A percentile compares a stretch with the other conserved stretches of the same genome.
These are phyloP conservation scores for Microctenopoma lineatum DNA, from an alignment of 2,797 vertebrate genomes.

Conservation along the genomic window DNA sequence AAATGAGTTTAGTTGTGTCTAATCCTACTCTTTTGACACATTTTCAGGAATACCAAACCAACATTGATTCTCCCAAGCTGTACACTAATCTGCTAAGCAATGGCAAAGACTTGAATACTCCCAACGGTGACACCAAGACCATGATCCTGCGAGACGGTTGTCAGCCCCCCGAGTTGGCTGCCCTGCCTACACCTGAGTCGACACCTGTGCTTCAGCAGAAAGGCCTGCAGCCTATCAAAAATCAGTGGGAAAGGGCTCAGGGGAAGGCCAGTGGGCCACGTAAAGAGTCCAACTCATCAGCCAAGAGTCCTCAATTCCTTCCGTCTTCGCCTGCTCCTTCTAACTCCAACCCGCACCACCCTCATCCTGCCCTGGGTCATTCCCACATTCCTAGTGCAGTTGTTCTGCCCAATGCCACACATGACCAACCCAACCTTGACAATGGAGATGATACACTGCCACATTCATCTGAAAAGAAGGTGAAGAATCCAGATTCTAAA, in stretches of 20 bases:
- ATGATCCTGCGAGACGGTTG: slow-evolving; percentile 91
- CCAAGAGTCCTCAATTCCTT: slow-evolving; percentile 92
- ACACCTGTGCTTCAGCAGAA: slow-evolving; percentile 97
- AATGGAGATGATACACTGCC: slow-evolving; percentile 89
- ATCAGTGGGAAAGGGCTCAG: slow-evolving; percentile 91
- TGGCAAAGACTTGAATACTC: slow-evolving; percentile 88
- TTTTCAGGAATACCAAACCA: slow-evolving; percentile 90
- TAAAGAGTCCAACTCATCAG: slow-evolving; percentile 87
- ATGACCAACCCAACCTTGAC: slow-evolving; percentile 89
- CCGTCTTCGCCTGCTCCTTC: slow-evolving; percentile 88
- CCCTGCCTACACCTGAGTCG: slow-evolving; percentile 95
- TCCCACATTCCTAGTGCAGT: slow-evolving; percentile 97
- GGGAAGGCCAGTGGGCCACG: slow-evolving; percentile 85
- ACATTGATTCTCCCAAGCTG: slow-evolving; percentile 93
- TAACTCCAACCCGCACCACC: slow-evolving; percentile 62
- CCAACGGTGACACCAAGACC: slow-evolving; percentile 89
- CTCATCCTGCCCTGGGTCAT: slow-evolving; percentile 89
- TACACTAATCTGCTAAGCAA: slow-evolving; percentile 93
- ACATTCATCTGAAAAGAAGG: slow-evolving; percentile 86
- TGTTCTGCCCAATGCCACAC: slow-evolving; percentile 97
- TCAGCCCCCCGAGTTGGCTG: slow-evolving; percentile 94
- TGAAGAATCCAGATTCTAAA: slow-evolving; percentile 87
- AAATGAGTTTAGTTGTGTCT: slow-evolving; percentile 39
- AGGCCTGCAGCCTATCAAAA: slow-evolving; percentile 92
- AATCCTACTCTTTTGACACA: slow-evolving; percentile 25